Base-by-base conservation (phyloP, 2,113 vertebrate species). In the Nesogale talazaci region DNA sequence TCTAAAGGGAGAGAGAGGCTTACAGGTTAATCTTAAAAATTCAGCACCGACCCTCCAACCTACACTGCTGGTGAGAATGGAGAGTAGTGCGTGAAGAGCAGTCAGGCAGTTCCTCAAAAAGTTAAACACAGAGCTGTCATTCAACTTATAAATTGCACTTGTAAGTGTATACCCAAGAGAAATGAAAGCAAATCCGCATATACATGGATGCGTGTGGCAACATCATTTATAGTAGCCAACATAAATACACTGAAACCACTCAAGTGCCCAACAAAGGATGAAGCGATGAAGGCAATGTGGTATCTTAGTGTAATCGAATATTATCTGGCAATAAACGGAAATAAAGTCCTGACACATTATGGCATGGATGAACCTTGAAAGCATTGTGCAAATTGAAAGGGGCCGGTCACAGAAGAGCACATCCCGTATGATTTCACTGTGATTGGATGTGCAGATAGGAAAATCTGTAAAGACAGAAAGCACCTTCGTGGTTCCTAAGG, bases 281-380 rank as follows among this genome's bases (percentile, higher is more conserved):
- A 80, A 40, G 2, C 15, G 59, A 63, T 63, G 52, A 56, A 20
- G 7, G 40, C 4, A 46, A 52, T 0, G 22, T 6, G 17, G 52
- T 77, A 10, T 8, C 8, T 1, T 23, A 16, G 4, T 5, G 15
- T 3, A 22, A 4, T 6, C 59, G 87, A 15, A 29, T 23, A 59
- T 63, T 63, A 56, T 16, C 40, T 15, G 34, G 36, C n/a, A 9
- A 3, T 14, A 4, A 36, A 86, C 67, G 46, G 4, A 56, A n/a
- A 46, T 0, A 10, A 69, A 40, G n/a, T 27, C 3, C 29, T 34
- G 17, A 34, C 1, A 29, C 0, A 5, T 19, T 19, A 2, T 34
- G 4, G 20, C 16, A 4, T 2, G 29, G 61, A 3, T 25, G 40
- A 76, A 34, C 27, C 67, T 42, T 52, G 36, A 36, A 40, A 77